Percentiles rank a stretch among this genome's conserved stretches.
Conservation (phyloP, 2,113 vertebrate species). For the Esox niger region DNA sequence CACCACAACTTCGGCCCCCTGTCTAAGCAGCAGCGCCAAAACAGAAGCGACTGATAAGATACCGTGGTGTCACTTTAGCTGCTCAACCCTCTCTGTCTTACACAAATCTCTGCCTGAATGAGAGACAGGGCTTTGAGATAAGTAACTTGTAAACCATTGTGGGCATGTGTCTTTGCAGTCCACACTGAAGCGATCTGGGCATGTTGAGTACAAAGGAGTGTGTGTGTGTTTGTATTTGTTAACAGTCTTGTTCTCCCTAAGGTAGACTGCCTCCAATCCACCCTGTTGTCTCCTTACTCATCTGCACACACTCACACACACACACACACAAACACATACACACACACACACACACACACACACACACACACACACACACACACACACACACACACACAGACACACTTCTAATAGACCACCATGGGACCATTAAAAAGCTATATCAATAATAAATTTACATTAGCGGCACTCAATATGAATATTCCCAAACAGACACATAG, state of each 20-base stretch:
- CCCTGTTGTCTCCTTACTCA: not conserved
- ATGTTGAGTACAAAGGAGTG: not conserved
- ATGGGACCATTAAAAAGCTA: conserved; percentile 7
- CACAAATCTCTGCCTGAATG: not conserved
- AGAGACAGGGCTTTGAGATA: not conserved
- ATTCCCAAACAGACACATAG: conserved; percentile 23
- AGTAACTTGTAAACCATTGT: not conserved
- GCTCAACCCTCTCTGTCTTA: not conserved
- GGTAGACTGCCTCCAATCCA: not conserved
- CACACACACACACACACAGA: too few species aligned
- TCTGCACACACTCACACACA: not conserved
- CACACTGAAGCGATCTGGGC: not conserved
- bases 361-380: too few species aligned
- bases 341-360: too few species aligned
- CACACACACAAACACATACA: not conserved
- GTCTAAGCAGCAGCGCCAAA: not conserved
- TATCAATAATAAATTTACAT: conserved; percentile 28
- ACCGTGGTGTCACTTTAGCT: not conserved
- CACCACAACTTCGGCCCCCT: not conserved
- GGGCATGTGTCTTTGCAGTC: not conserved
- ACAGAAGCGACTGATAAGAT: not conserved
- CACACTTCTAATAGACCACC: not conserved
- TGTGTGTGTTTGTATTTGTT: not conserved
- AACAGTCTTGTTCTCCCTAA: not conserved
- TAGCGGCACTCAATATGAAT: conserved; percentile 24